Evolutionary conservation across 1,140 invertebrate genomes (phyloP).

Genomic region (Drosophila parabipectinata): DNA sequence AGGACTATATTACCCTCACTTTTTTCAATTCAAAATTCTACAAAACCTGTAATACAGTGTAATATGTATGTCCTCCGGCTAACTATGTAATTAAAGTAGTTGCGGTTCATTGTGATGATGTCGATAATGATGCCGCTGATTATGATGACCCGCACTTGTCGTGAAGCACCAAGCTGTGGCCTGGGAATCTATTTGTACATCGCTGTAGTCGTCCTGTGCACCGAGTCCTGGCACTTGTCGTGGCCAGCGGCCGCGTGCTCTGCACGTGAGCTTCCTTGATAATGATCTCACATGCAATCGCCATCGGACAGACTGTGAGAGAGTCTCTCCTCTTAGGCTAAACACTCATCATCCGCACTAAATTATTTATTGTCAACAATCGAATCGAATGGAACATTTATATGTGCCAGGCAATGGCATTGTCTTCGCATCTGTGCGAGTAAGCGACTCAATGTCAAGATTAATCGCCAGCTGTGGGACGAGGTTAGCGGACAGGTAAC

Average conservation of each 20-base stretch:
- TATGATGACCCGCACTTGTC: conserved; percentile 71
- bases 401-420: conserved; percentile 40
- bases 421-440: conserved; percentile 10
- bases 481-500: conserved; percentile 64
- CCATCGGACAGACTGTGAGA: conserved; percentile 45
- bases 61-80: conserved; percentile 40
- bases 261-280: conserved; percentile 68
- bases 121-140: conserved; percentile 44
- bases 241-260: conserved; percentile 63
- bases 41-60: conserved; percentile 24
- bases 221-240: conserved; percentile 42
- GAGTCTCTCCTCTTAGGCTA: conserved; percentile 30
- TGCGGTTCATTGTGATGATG: conserved; percentile 53
- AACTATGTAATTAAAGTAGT: conserved; percentile 78
- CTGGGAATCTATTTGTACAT: conserved; percentile 53
- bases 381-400: conserved; percentile 56
- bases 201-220: conserved; percentile 19
- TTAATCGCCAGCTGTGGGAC: conserved; percentile 79
- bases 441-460: conserved; percentile 72
- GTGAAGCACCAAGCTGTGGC: conserved; percentile 42
- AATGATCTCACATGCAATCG: conserved; percentile 68
- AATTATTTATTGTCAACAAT: conserved; percentile 73
- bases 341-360: conserved; percentile 31
- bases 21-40: no score
- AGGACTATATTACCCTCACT: no score